Conservation (phyloP, 2,797 vertebrate genomes). For the Chaunax sp. region DNA sequence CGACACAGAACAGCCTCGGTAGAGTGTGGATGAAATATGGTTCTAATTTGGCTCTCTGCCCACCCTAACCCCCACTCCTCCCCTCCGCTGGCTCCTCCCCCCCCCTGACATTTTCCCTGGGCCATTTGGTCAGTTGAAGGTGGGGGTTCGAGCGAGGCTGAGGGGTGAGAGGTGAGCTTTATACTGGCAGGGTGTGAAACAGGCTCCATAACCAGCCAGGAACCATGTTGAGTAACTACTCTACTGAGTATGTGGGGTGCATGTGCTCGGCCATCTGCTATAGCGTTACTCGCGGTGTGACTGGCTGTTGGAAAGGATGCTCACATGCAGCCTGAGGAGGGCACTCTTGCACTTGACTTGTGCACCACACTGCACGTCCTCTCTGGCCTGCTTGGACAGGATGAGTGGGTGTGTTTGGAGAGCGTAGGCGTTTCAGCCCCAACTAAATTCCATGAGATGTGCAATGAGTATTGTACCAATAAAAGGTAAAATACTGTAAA, state of each 20-base stretch:
- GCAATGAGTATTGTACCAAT: constrained; percentile 41
- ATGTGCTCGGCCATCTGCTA: constrained; percentile 48
- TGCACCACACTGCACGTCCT: neutral
- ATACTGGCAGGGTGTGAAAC: constrained; percentile 70
- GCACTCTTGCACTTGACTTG: constrained; percentile 66
- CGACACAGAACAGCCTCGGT: constrained; percentile 30
- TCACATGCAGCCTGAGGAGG: constrained; percentile 64
- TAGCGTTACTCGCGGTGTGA: constrained; percentile 17
- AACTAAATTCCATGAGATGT: constrained; percentile 48
- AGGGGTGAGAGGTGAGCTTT: constrained; percentile 64
- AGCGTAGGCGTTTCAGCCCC: constrained; percentile 32
- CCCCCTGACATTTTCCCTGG: constrained; percentile 55
- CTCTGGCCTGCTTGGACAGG: constrained; percentile 24
- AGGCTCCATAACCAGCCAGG: constrained; percentile 62
- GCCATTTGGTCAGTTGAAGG: constrained; percentile 70
- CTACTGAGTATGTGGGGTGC: constrained; percentile 26
- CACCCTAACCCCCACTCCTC: constrained; percentile 8
- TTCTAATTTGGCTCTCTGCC: constrained; percentile 77
- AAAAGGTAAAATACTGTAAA: constrained; percentile 43
- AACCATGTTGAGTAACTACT: constrained; percentile 74
- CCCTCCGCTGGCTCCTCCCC: constrained; percentile 41
- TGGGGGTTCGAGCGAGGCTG: constrained; percentile 27
- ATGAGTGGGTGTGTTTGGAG: constrained; percentile 38
- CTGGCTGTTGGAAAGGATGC: constrained; percentile 18
- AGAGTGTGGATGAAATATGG: constrained; percentile 72